Base-by-base conservation (phyloP, 37 sponge, comb jelly and placozoan genomes). In the Aplysina aerophoba region DNA sequence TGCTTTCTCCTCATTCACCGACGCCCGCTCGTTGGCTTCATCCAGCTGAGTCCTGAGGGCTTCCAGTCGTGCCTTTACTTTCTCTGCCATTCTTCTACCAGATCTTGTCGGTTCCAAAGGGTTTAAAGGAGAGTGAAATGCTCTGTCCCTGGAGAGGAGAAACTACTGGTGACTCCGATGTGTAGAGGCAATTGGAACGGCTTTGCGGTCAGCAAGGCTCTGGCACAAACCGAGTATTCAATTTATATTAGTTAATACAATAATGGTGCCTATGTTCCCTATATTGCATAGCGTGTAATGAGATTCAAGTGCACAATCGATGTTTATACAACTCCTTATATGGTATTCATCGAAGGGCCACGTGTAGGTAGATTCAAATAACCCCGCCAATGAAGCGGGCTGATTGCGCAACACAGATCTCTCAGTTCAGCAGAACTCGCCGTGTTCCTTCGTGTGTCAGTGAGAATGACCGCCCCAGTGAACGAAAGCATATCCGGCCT, bases 1-100 rank as follows among this genome's bases (percentile, higher is more conserved):
- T 39, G 17, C 81, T 35, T 77, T 34, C 20, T 31, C 28, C 37
- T 83, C 86, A 12, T 73, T 83, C 54, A 64, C 83, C 15, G 85
- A 86, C 62, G 69, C 69, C 41, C 56, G 31, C 50, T 87, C 90
- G 8, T 66, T 21, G 8, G 90, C 90, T 17, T 36, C 90, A 11
- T 93, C 94, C 31, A 53, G 85, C 55, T 93, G 90, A 15, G 84
- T 55, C 67, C 85, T 85, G 54, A 93, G 73, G 38, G 55, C 38
- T 12, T 90, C 90, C 60, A 93, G 21, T 83, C 90, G 90, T 86
- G 85, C 87, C 72, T 85, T 89, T 15, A 93, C 85, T 54, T 78
- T 75, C 28, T 93, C 93, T 8, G 50, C 50, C 50, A 44, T 44
- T 44, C 50, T 44, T 8, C 6, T 44, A 44, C 50, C 50, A 44